A percentile compares a stretch with the other conserved stretches of the same genome.
Evolutionary conservation across 2,888 invertebrate genomes (phyloP).

Genomic region (Ditula angustiorana): DNA sequence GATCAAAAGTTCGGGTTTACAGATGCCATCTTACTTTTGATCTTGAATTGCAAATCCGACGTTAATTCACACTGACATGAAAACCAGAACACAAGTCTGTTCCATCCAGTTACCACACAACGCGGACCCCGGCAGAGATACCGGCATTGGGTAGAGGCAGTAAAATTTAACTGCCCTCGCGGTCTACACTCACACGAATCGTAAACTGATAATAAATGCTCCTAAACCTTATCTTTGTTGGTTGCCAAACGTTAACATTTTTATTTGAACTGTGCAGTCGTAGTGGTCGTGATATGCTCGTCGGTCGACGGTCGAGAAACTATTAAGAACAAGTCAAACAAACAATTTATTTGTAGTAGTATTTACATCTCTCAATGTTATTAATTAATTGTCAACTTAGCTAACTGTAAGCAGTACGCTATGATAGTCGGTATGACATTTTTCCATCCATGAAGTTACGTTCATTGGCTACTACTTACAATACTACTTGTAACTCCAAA

Average conservation of each 20-base stretch:
- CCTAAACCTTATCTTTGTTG: constrained; percentile 18
- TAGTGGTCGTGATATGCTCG: not conserved
- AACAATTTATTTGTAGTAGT: no score
- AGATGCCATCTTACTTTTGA: no score
- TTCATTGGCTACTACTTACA: no score
- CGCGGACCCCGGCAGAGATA: not conserved
- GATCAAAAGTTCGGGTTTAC: no score
- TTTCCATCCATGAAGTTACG: no score
- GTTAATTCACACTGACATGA: not conserved
- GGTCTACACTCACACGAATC: constrained; percentile 18
- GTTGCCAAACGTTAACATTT: constrained; percentile 16
- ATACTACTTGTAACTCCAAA: no score
- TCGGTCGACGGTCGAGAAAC: no score
- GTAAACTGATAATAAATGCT: constrained; percentile 29
- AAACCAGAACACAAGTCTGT: not conserved
- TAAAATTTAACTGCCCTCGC: constrained; percentile 27
- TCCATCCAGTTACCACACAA: not conserved
- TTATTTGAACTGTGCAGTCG: not conserved
- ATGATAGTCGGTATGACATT: no score
- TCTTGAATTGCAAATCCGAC: not conserved
- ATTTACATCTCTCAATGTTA: no score
- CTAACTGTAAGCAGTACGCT: no score
- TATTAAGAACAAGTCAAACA: no score
- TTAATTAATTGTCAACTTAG: no score
- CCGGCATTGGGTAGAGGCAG: not conserved